Evolutionary conservation across 2,113 vertebrate species (phyloP), one percentile per base, ranked within the genome.

Genomic region (Gymnogyps californianus): DNA sequence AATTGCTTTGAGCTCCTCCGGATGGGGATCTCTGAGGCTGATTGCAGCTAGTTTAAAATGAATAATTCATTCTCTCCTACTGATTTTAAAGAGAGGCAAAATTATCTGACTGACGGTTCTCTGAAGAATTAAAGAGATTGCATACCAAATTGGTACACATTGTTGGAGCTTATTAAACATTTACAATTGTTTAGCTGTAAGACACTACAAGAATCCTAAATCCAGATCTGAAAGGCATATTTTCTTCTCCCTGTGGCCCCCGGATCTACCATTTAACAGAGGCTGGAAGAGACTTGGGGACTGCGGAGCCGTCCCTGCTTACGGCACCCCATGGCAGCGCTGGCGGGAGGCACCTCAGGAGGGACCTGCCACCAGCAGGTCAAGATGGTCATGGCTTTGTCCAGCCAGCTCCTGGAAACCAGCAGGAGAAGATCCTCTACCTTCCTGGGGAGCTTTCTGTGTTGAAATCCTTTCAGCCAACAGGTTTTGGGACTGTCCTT

Each of bases 21-120:
- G 47, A 42, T 51, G 47, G 69, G 55, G 71, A 82, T 72, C 77
- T 85, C 87, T 52, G 44, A 82, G 77, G 29, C 87, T 87, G 87
- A 82, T 44, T 95, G 82, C 88, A 93, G 79, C 61, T 90, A 52
- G 11, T 36, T 93, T 66, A 32, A 93, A 83, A 94, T 92, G 44
- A 97, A 90, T 96, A 94, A 96, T 95, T 96, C 79, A 96, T 93
- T 69, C 54, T 90, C 82, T 93, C 75, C 71, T 57, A 49, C 92
- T 83, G 88, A 85, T 83, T 89, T 91, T 87, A 61, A 79, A 90
- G 78, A 84, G 78, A 88, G 75, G 85, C n/a, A 80, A 77, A 96
- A 77, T 83, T 83, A 90, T 90, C 79, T 62, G 75, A 89, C 70
- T 94, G 58, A 87, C 4, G 6, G 69, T 77, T 82, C 92, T 91